Base-by-base conservation (phyloP, 2,888 invertebrate species). In the Drosophila kuntzei region DNA sequence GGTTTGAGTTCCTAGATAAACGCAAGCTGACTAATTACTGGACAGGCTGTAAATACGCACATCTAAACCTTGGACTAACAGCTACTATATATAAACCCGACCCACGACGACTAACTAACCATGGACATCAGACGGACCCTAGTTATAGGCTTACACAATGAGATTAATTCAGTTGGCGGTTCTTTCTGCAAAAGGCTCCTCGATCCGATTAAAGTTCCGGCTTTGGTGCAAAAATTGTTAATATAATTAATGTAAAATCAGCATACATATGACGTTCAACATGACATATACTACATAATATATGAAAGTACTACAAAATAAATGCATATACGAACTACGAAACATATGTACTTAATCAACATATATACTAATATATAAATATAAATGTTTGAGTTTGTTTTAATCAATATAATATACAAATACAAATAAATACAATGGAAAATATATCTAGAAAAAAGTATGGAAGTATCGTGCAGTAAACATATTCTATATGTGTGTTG, bases 1-100 rank as follows among this genome's bases (percentile, higher is more conserved):
- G 88, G 88, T 88, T 88, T 86, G 89, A 88, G 89, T 84, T 84
- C 84, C 88, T 84, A 84, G 70, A 67, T 75, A 66, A 75, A 86
- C 68, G 79, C 61, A 84, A 75, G 87, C 80, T 68, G 80, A 80
- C 79, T n/a, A 22, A 32, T 53, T 25, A 18, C 18, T 47, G 57
- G 72, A 87, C 85, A 4, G 62, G 79, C 85, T 87, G 89, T 89
- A 83, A 63, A 85, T 89, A 84, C 83, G 83, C 83, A 88, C 88
- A 88, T 58, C 65, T 76, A 1, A 64, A 49, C 60, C 46, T 43
- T 22, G 37, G 53, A 76, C 65, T 20, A 55, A 61, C 68, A 59
- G 62, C 65, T 34, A 34, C 34, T 34, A 27, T 7, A n/a, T 47
- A 39, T 16, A 14, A 22, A 51, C 34, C 20, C 22, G 44, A 41